These are phyloP conservation scores for Lagria hirta DNA, from an alignment of 2,888 invertebrate species.

Conservation along the genomic window DNA sequence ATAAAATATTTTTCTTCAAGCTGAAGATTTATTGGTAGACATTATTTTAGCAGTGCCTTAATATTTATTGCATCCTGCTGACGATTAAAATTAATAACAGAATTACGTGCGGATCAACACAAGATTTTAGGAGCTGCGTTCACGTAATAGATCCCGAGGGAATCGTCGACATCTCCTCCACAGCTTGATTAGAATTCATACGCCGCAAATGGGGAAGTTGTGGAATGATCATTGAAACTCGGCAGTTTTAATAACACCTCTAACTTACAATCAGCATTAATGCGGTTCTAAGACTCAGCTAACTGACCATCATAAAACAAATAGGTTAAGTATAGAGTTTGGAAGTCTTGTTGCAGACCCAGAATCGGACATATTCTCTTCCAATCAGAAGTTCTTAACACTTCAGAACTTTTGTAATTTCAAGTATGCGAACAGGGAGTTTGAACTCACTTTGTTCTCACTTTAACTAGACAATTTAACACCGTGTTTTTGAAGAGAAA, in stretches of 20 bases:
- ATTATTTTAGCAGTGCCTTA: too few relatives aligned
- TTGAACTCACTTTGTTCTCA: conserved; percentile 14
- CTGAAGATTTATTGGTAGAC: too few relatives aligned
- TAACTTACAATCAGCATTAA: conserved; percentile 3
- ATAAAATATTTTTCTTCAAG: too few relatives aligned
- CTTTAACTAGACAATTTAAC: conserved; percentile 2
- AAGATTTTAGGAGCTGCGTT: conserved; percentile 3
- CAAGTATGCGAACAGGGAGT: conserved; percentile 25
- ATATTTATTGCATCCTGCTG: conserved; percentile 1
- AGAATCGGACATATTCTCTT: conserved; percentile 21
- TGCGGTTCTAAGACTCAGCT: background rate
- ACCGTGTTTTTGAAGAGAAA: too few relatives aligned
- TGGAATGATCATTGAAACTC: conserved; percentile 11
- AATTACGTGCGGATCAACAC: conserved; percentile 1
- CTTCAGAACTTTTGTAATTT: conserved; percentile 30
- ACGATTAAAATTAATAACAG: conserved; percentile 7
- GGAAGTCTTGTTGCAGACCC: conserved; percentile 5
- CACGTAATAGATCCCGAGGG: conserved; percentile 3
- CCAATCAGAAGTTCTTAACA: conserved; percentile 31
- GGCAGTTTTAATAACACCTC: conserved; percentile 5
- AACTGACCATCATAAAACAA: conserved; percentile 9
- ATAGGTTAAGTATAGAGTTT: conserved; percentile 9
- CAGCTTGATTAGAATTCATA: conserved; percentile 9
- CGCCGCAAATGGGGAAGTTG: conserved; percentile 7
- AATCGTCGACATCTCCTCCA: background rate